Evolutionary conservation across 2,113 vertebrate species (phyloP).

Genomic region (Blennius ocellaris): DNA sequence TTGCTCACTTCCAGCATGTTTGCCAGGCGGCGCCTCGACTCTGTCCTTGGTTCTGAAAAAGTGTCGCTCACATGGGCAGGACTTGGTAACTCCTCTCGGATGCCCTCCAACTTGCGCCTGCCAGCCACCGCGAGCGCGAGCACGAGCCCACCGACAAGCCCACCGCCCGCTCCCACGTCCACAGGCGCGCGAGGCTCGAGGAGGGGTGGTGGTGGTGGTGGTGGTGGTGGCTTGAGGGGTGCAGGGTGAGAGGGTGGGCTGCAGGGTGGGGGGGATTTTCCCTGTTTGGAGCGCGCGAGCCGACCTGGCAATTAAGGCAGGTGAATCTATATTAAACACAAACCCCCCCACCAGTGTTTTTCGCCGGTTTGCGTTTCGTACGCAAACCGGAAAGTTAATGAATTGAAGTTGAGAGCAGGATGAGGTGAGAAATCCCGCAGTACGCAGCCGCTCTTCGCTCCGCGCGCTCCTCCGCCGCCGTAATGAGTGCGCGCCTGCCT

Average conservation of each 20-base stretch:
- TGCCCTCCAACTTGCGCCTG: slow-evolving; percentile 52
- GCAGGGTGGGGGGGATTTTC: not conserved
- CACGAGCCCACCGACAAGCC: not conserved
- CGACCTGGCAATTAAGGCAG: not conserved
- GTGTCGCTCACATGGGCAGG: slow-evolving; percentile 33
- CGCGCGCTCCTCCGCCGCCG: slow-evolving; percentile 20
- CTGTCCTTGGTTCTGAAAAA: slow-evolving; percentile 84
- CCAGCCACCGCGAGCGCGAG: slow-evolving; percentile 14
- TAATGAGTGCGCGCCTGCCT: slow-evolving; percentile 37
- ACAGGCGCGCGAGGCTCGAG: slow-evolving; percentile 10
- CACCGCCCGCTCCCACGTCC: slow-evolving; percentile 33
- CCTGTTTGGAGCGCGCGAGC: not conserved
- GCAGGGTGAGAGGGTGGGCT: too few species aligned
- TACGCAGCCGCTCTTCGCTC: not conserved
- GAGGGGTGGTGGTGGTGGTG: too few species aligned
- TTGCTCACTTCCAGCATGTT: slow-evolving; percentile 59
- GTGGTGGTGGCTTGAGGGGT: too few species aligned
- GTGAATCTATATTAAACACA: slow-evolving; percentile 1
- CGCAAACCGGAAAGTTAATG: slow-evolving; percentile 31
- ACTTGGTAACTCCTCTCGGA: slow-evolving; percentile 51
- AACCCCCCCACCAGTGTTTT: not conserved
- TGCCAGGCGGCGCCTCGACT: slow-evolving; percentile 59
- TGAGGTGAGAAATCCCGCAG: slow-evolving; percentile 24
- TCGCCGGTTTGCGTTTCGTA: not conserved
- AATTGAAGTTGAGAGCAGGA: slow-evolving; percentile 49